Conservation (phyloP, 1,140 invertebrate genomes). For the Drosophila obscura region DNA sequence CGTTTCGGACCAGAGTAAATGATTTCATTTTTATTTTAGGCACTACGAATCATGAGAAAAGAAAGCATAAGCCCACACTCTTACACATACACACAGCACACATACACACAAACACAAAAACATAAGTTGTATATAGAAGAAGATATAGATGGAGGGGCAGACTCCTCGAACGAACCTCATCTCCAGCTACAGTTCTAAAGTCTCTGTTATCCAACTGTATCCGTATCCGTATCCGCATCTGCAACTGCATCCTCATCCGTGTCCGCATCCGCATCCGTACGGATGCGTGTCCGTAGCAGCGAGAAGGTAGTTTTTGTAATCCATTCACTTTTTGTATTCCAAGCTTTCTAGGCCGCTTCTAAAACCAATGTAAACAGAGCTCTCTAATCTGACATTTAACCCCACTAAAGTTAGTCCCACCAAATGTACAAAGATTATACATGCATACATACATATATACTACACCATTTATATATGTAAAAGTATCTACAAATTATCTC, state of each 20-base stretch:
- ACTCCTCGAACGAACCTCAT: conserved; percentile 20
- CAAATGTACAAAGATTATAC: conserved; percentile 54
- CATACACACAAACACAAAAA: conserved; percentile 25
- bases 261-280: conserved; percentile 32
- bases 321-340: conserved; percentile 43
- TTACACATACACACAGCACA: conserved; percentile 30
- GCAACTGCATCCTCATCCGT: conserved; percentile 38
- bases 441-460: conserved; percentile 2
- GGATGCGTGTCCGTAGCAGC: conserved; percentile 57
- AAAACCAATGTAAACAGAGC: conserved; percentile 35
- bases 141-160: conserved; percentile 19
- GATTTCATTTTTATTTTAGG: conserved; percentile 83
- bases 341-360: conserved; percentile 61
- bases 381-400: conserved; percentile 66
- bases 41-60: conserved; percentile 48
- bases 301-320: conserved; percentile 61
- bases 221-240: conserved; percentile 29
- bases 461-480: conserved; percentile 21
- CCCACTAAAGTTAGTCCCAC: conserved; percentile 57
- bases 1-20: conserved; percentile 68
- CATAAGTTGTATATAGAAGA: conserved; percentile 42
- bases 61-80: conserved; percentile 23
- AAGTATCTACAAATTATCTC: background rate
- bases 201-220: conserved; percentile 30
- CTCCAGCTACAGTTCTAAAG: conserved; percentile 39